Evolutionary conservation across 1,140 invertebrate genomes (phyloP).

Genomic region (Cydia fagiglandana): DNA sequence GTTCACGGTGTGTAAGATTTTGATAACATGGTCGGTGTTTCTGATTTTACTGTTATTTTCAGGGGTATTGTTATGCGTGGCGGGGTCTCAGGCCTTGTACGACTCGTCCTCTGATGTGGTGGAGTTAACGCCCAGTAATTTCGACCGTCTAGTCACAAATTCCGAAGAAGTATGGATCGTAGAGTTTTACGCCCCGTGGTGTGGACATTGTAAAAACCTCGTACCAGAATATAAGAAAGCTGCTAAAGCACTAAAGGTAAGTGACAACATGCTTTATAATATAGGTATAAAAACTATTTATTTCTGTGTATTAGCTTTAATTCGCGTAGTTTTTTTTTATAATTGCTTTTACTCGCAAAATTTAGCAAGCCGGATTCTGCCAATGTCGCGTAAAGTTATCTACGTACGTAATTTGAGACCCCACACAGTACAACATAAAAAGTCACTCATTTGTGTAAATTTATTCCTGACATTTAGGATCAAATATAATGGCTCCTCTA

Average conservation of each 20-base stretch:
- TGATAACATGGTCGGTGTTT: constrained; percentile 48
- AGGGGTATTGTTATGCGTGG: constrained; percentile 65
- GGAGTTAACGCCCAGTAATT: constrained; percentile 94
- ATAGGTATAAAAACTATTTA: background rate
- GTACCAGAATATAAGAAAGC: constrained; percentile 94
- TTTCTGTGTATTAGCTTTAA: too few relatives aligned
- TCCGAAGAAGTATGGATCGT: constrained; percentile 94
- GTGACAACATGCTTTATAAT: constrained; percentile 10
- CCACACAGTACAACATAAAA: too few relatives aligned
- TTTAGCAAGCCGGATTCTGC: too few relatives aligned
- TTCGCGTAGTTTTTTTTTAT: too few relatives aligned
- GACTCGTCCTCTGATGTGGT: constrained; percentile 91
- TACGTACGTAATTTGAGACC: too few relatives aligned
- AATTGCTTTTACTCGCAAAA: too few relatives aligned
- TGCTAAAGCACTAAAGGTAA: constrained; percentile 91
- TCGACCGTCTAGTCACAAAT: constrained; percentile 91
- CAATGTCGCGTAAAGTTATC: too few relatives aligned
- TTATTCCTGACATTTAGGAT: too few relatives aligned
- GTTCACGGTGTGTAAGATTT: constrained; percentile 39
- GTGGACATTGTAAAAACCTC: constrained; percentile 90
- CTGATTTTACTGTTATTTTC: constrained; percentile 48
- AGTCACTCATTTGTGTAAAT: too few relatives aligned
- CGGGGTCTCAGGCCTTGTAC: constrained; percentile 85
- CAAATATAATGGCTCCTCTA: too few relatives aligned
- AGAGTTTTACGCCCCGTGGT: constrained; percentile 98